Conservation (phyloP, 2,797 vertebrate species). For the Glyptemys insculpta region DNA sequence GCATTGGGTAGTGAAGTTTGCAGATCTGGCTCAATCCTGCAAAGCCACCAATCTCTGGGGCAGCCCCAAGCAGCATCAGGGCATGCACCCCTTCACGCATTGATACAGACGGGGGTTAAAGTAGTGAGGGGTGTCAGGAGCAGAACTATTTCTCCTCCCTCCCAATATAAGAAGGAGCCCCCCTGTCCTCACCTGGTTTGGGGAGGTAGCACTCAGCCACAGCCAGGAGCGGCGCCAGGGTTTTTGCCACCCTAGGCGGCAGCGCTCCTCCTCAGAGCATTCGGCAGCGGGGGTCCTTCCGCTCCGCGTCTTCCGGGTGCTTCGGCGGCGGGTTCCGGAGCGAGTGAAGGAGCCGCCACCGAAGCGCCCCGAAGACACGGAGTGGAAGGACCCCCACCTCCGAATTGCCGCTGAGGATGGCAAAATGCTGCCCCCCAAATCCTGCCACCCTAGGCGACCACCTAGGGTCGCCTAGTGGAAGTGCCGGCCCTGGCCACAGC, state of each 20-base stretch:
- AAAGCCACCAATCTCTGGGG: neutral
- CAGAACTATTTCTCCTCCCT: neutral
- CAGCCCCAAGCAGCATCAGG: neutral
- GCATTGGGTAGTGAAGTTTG: neutral
- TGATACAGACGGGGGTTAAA: neutral
- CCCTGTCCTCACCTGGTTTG: neutral
- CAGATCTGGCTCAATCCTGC: neutral
- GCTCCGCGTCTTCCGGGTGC: too few species aligned
- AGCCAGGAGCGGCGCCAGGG: neutral
- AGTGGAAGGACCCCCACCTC: too few species aligned
- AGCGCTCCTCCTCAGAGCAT: too few species aligned
- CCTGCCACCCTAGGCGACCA: too few species aligned
- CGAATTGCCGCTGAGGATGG: too few species aligned
- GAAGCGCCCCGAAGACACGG: too few species aligned
- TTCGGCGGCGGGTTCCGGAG: too few species aligned
- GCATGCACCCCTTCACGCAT: neutral
- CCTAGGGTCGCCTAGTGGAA: too few species aligned
- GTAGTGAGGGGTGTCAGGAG: neutral
- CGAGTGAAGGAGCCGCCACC: too few species aligned
- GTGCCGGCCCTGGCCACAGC: neutral
- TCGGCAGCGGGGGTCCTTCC: too few species aligned
- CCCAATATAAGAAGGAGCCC: rapidly evolving
- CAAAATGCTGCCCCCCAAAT: too few species aligned
- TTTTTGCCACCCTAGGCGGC: too few species aligned
- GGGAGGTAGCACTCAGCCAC: neutral